Evolutionary conservation across 2,797 vertebrate genomes (phyloP).

Genomic region (Poeciliopsis turneri): DNA sequence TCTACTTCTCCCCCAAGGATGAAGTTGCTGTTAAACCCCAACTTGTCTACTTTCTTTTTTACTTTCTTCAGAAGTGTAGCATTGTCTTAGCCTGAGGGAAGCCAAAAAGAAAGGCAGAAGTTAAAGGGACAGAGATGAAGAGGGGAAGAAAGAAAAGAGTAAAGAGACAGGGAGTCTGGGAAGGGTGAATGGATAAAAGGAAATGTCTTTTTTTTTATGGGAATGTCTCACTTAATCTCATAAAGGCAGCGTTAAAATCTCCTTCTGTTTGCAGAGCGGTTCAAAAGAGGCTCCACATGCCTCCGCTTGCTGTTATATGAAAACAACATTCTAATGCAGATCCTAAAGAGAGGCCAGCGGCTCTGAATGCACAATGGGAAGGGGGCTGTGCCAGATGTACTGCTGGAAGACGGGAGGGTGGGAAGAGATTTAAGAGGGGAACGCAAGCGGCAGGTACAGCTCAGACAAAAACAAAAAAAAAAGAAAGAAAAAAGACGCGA

Average conservation of each 20-base stretch:
- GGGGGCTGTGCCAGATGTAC: constrained; percentile 60
- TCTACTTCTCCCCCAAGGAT: constrained; percentile 47
- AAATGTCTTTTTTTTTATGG: constrained; percentile 72
- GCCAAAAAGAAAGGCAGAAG: constrained; percentile 19
- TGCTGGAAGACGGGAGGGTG: constrained; percentile 50
- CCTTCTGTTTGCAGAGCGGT: constrained; percentile 76
- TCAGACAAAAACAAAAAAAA: constrained; percentile 21
- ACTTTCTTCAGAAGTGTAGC: constrained; percentile 48
- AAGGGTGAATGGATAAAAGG: constrained; percentile 51
- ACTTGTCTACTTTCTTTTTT: constrained; percentile 62
- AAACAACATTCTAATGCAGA: constrained; percentile 80
- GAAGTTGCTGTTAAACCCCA: constrained; percentile 61
- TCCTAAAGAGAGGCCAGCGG: constrained; percentile 68
- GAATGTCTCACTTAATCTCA: constrained; percentile 83
- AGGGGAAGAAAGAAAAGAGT: constrained; percentile 24
- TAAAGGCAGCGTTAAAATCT: constrained; percentile 78
- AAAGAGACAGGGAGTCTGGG: constrained; percentile 25
- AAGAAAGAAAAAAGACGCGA: constrained; percentile 18
- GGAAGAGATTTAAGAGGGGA: constrained; percentile 39
- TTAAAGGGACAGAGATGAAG: constrained; percentile 15
- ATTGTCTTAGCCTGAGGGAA: constrained; percentile 65
- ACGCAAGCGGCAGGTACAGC: constrained; percentile 20
- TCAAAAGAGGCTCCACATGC: constrained; percentile 78
- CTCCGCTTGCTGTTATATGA: constrained; percentile 79
- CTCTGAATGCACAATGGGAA: constrained; percentile 73